These are phyloP conservation scores for Brachyhypopomus occidentalis DNA, from an alignment of 2,113 vertebrate genomes.

Conservation along the genomic window DNA sequence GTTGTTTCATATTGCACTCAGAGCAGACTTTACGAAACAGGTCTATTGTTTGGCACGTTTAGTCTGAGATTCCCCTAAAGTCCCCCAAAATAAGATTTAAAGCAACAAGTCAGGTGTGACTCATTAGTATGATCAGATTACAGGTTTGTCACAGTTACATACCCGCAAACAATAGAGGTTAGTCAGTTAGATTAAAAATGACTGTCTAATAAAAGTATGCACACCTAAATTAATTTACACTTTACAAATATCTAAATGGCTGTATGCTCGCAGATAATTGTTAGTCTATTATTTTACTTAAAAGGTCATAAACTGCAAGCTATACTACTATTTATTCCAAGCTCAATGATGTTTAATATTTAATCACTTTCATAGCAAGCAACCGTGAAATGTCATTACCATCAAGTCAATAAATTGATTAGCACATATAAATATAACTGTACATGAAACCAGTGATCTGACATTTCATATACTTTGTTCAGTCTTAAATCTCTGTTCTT, in stretches of 20 bases:
- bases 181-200: too few species aligned
- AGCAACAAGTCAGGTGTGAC: constrained; percentile 1
- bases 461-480: background rate
- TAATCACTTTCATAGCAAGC: background rate
- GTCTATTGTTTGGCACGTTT: too few species aligned
- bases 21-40: too few species aligned
- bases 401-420: background rate
- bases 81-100: background rate
- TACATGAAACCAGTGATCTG: background rate
- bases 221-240: background rate
- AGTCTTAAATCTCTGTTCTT: too few species aligned
- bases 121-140: background rate
- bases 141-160: background rate
- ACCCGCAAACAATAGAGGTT: too few species aligned
- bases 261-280: background rate
- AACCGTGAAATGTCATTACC: background rate
- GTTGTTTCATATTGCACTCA: too few species aligned
- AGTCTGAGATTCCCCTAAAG: too few species aligned
- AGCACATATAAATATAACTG: background rate
- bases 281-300: background rate
- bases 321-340: background rate
- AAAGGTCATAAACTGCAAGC: background rate
- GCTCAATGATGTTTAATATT: background rate
- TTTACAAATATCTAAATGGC: background rate
- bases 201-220: too few species aligned